Evolutionary conservation across 2,888 invertebrate genomes (phyloP).

Genomic region (Margaritifera margaritifera): DNA sequence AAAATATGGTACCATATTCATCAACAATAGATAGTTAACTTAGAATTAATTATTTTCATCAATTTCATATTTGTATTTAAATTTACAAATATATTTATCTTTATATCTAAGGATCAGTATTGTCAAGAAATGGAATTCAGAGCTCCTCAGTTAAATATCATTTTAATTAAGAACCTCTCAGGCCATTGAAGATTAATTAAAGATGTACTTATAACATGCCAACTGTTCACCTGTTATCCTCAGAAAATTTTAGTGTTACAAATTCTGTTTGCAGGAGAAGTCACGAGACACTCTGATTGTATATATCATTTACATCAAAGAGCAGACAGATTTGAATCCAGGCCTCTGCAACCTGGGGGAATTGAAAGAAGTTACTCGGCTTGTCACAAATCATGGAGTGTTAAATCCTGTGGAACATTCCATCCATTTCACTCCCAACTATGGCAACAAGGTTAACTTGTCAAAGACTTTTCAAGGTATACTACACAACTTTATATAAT

Average conservation of each 20-base stretch:
- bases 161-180: no score
- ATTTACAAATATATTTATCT: no score
- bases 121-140: no score
- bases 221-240: neutral
- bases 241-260: neutral
- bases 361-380: constrained; percentile 38
- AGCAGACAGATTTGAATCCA: constrained; percentile 41
- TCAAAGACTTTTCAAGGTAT: neutral
- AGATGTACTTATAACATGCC: no score
- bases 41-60: no score
- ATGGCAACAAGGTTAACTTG: constrained; percentile 49
- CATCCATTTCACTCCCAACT: constrained; percentile 55
- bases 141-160: no score
- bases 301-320: constrained; percentile 60
- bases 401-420: constrained; percentile 41
- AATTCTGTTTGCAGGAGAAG: constrained; percentile 37
- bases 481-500: no score
- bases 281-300: constrained; percentile 45
- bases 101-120: no score
- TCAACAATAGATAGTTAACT: no score
- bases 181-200: no score
- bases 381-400: constrained; percentile 60
- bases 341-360: constrained; percentile 49
- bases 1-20: no score
- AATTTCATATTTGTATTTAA: no score